Evolutionary conservation across 1,140 invertebrate genomes (phyloP).

Genomic region (Gryon sp.): DNA sequence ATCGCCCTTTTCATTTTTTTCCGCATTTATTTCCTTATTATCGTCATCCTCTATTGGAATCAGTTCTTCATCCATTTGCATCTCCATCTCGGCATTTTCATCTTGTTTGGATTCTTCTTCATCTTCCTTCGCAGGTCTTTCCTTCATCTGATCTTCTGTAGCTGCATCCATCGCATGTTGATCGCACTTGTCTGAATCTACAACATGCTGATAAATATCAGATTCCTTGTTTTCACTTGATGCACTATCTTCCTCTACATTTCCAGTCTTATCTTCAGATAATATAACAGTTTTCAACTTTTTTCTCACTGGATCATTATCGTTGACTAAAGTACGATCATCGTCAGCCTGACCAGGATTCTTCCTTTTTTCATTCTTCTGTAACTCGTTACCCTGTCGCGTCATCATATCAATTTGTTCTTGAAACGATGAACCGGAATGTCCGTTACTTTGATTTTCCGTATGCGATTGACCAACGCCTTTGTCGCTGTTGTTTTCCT

Average conservation of each 20-base stretch:
- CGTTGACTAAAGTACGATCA: slow-evolving; percentile 77
- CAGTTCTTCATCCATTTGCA: slow-evolving; percentile 80
- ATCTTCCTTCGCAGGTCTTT: slow-evolving; percentile 83
- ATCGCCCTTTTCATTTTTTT: slow-evolving; percentile 71
- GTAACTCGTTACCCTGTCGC: slow-evolving; percentile 63
- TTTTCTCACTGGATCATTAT: slow-evolving; percentile 76
- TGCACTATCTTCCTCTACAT: slow-evolving; percentile 79
- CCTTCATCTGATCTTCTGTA: slow-evolving; percentile 90
- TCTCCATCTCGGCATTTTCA: slow-evolving; percentile 80
- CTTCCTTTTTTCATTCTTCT: slow-evolving; percentile 74
- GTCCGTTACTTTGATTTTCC: slow-evolving; percentile 77
- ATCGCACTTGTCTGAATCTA: slow-evolving; percentile 86
- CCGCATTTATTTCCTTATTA: slow-evolving; percentile 62
- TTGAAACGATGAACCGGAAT: slow-evolving; percentile 73
- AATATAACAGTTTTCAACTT: slow-evolving; percentile 80
- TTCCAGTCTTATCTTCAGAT: slow-evolving; percentile 73
- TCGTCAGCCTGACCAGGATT: slow-evolving; percentile 78
- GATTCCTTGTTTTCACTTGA: slow-evolving; percentile 77
- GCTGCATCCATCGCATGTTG: slow-evolving; percentile 84
- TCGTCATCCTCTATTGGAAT: slow-evolving; percentile 79
- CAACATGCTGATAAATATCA: slow-evolving; percentile 92
- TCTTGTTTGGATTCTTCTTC: slow-evolving; percentile 80
- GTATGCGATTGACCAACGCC: slow-evolving; percentile 79
- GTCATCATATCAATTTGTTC: slow-evolving; percentile 60
- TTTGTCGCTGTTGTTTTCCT: slow-evolving; percentile 78